Conservation (phyloP, 1,140 invertebrate genomes). For the Scylla paramamosain region DNA sequence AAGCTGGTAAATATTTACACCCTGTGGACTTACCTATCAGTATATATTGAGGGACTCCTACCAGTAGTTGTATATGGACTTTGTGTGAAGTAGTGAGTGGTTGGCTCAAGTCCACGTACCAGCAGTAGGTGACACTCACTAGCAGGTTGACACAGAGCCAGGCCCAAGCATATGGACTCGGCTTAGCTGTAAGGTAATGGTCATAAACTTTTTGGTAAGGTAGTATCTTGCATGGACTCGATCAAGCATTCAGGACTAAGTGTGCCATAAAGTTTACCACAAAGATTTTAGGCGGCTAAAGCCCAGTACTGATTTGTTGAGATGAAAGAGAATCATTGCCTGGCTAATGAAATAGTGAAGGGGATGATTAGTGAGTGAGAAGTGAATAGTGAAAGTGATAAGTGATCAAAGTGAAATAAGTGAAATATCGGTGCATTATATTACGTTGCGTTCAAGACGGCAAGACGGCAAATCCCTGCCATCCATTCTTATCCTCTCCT, state of each 20-base stretch:
- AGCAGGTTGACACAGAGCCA: conserved; percentile 73
- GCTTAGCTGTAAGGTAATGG: conserved; percentile 73
- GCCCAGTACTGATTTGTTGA: conserved; percentile 50
- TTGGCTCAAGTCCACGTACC: conserved; percentile 58
- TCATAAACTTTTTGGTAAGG: conserved; percentile 72
- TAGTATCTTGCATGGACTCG: conserved; percentile 73
- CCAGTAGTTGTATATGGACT: conserved; percentile 67
- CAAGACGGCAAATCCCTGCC: conserved; percentile 57
- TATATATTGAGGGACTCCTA: conserved; percentile 66
- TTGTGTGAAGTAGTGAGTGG: conserved; percentile 70
- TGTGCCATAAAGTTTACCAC: conserved; percentile 62
- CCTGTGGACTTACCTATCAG: conserved; percentile 69
- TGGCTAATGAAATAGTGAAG: conserved; percentile 72
- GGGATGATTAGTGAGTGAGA: conserved; percentile 73
- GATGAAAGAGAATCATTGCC: conserved; percentile 67
- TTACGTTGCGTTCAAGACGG: conserved; percentile 56
- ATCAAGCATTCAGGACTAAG: conserved; percentile 74
- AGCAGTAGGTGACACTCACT: conserved; percentile 71
- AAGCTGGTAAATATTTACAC: conserved; percentile 64
- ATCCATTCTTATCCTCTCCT: conserved; percentile 61
- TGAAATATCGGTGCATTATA: conserved; percentile 47
- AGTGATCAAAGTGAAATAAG: conserved; percentile 68
- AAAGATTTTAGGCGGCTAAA: conserved; percentile 65
- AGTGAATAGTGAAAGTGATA: conserved; percentile 72
- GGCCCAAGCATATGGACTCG: conserved; percentile 71